These are phyloP conservation scores for Centropristis striata DNA, from an alignment of 2,113 vertebrate genomes.

Conservation along the genomic window DNA sequence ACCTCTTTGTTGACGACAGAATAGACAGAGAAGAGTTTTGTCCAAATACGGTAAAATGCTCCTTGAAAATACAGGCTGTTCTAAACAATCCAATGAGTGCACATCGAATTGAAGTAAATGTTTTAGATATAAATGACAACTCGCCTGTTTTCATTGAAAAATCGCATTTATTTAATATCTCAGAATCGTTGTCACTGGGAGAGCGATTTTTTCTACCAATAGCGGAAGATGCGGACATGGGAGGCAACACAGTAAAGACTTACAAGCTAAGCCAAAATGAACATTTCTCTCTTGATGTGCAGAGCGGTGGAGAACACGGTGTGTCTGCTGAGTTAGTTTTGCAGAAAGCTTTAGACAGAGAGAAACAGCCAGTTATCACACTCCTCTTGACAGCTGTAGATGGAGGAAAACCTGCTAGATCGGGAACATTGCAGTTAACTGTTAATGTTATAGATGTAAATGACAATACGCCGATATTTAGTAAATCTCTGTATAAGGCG, in stretches of 20 bases:
- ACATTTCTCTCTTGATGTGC: constrained; percentile 67
- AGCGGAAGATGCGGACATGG: constrained; percentile 70
- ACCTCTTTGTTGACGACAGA: constrained; percentile 69
- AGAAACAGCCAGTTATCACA: constrained; percentile 65
- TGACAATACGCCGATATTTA: constrained; percentile 77
- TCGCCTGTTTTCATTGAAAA: constrained; percentile 69
- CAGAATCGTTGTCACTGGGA: constrained; percentile 23
- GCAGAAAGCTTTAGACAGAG: constrained; percentile 80
- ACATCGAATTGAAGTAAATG: constrained; percentile 67
- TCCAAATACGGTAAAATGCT: constrained; percentile 58
- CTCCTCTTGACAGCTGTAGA: constrained; percentile 78
- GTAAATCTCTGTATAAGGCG: constrained; percentile 74
- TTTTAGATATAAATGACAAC: constrained; percentile 82
- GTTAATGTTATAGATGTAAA: constrained; percentile 77
- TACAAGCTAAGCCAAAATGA: constrained; percentile 83
- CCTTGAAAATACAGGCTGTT: constrained; percentile 72
- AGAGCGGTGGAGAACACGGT: constrained; percentile 68
- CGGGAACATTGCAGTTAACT: constrained; percentile 57
- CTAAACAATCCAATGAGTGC: constrained; percentile 72
- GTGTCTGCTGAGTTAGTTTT: constrained; percentile 80
- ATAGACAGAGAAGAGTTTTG: constrained; percentile 83
- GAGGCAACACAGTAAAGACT: constrained; percentile 75
- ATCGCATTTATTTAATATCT: constrained; percentile 34
- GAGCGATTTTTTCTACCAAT: constrained; percentile 62
- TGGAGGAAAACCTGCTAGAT: constrained; percentile 75